Conservation (phyloP, 2,888 invertebrate genomes). For the Thymelicus lineola region DNA sequence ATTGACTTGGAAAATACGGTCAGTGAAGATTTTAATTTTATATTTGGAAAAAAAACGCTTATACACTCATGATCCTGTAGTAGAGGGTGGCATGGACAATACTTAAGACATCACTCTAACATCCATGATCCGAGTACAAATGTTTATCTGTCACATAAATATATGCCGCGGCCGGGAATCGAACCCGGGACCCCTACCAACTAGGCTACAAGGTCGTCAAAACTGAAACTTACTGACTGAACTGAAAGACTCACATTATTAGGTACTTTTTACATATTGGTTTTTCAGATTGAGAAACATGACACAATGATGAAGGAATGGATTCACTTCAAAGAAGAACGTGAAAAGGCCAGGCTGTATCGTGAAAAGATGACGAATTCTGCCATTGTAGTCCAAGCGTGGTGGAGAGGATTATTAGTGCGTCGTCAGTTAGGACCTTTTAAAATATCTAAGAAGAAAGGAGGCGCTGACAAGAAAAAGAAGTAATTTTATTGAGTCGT, state of each 20-base stretch:
- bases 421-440: slow-evolving; percentile 70
- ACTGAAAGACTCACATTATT: too few relatives aligned
- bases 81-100: too few relatives aligned
- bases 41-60: not conserved
- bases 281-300: slow-evolving; percentile 57
- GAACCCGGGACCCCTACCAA: too few relatives aligned
- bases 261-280: not conserved
- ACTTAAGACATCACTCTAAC: too few relatives aligned
- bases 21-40: slow-evolving; percentile 9
- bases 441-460: slow-evolving; percentile 54
- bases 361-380: slow-evolving; percentile 64
- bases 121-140: too few relatives aligned
- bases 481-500: slow-evolving; percentile 38
- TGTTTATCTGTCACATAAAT: too few relatives aligned
- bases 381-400: slow-evolving; percentile 69
- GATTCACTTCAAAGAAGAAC: slow-evolving; percentile 64
- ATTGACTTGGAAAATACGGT: slow-evolving; percentile 60
- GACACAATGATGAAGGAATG: slow-evolving; percentile 60
- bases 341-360: slow-evolving; percentile 62
- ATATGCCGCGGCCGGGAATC: too few relatives aligned
- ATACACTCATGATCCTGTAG: too few relatives aligned
- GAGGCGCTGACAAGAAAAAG: slow-evolving; percentile 36
- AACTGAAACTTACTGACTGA: too few relatives aligned
- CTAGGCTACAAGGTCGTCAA: too few relatives aligned
- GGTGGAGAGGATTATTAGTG: slow-evolving; percentile 78